These are phyloP conservation scores for Percina caprodes DNA, from an alignment of 2,113 vertebrate genomes.

Conservation along the genomic window DNA sequence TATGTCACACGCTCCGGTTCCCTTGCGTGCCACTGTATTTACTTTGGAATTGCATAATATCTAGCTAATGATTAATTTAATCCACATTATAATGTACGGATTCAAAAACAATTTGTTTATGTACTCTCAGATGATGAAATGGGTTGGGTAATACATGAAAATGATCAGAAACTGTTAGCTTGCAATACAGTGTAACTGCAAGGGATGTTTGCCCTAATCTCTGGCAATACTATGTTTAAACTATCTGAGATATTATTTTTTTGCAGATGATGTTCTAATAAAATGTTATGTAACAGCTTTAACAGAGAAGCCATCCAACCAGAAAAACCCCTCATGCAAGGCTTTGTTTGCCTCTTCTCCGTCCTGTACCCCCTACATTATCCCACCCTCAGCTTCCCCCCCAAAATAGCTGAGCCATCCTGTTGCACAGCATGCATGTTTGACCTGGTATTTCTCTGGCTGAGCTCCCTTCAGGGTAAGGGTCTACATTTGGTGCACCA, in stretches of 20 bases:
- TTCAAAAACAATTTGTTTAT: slow-evolving; percentile 42
- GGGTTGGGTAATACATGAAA: slow-evolving; percentile 18
- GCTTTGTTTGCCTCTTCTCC: slow-evolving; percentile 22
- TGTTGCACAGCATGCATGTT: slow-evolving; percentile 52
- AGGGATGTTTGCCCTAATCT: neutral
- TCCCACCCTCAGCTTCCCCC: neutral
- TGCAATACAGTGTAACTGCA: slow-evolving; percentile 13
- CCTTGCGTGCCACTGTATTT: slow-evolving; percentile 14
- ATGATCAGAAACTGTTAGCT: slow-evolving; percentile 7
- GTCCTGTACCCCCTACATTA: neutral
- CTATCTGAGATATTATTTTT: neutral
- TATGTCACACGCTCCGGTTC: slow-evolving; percentile 51
- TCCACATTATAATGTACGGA: slow-evolving; percentile 15
- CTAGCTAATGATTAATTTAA: slow-evolving; percentile 35
- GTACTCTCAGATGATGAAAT: slow-evolving; percentile 24
- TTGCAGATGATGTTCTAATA: neutral
- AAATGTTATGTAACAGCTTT: slow-evolving; percentile 6
- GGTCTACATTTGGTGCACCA: slow-evolving; percentile 48
- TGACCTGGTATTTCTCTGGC: slow-evolving; percentile 73
- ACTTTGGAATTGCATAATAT: slow-evolving; percentile 15
- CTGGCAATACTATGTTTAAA: neutral
- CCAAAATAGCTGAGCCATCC: slow-evolving; percentile 24
- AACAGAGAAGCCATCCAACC: neutral
- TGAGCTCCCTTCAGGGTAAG: slow-evolving; percentile 62
- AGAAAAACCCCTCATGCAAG: slow-evolving; percentile 9